A percentile compares a stretch with the other conserved stretches of the same genome.
Evolutionary conservation across 2,888 invertebrate species (phyloP).

Genomic region (Luperina nickerlii): DNA sequence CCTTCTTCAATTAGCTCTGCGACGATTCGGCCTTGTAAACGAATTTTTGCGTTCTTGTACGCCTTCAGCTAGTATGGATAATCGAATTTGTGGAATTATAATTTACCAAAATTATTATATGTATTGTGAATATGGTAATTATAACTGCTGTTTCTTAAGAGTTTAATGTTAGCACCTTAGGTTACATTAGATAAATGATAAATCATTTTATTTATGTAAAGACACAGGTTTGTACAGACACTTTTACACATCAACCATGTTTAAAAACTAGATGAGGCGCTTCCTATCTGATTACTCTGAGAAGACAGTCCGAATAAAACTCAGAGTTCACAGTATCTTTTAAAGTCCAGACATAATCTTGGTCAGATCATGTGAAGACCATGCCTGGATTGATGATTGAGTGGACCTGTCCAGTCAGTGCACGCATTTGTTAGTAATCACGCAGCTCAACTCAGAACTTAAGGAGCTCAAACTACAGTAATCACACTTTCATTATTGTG

Average conservation of each 20-base stretch:
- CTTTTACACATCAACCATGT: too few relatives aligned
- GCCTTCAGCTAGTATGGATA: constrained; percentile 49
- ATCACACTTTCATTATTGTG: background rate
- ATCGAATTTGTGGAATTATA: constrained; percentile 45
- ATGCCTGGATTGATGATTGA: background rate
- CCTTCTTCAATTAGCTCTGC: constrained; percentile 11
- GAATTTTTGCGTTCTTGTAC: constrained; percentile 40
- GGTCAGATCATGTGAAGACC: background rate
- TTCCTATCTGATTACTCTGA: too few relatives aligned
- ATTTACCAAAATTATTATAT: constrained; percentile 10
- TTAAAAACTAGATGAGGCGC: too few relatives aligned
- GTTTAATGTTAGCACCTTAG: background rate
- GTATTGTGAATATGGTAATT: background rate
- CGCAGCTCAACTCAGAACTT: background rate
- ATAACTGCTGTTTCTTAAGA: background rate
- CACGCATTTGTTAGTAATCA: background rate
- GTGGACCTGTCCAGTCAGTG: background rate
- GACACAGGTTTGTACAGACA: too few relatives aligned
- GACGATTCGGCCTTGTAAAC: constrained; percentile 33
- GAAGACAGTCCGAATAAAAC: too few relatives aligned
- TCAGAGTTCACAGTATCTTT: too few relatives aligned
- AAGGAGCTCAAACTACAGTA: background rate
- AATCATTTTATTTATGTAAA: too few relatives aligned
- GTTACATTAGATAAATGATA: background rate
- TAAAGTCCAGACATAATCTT: background rate